Evolutionary conservation across 2,113 vertebrate species (phyloP).

Genomic region (Hyaena hyaena): DNA sequence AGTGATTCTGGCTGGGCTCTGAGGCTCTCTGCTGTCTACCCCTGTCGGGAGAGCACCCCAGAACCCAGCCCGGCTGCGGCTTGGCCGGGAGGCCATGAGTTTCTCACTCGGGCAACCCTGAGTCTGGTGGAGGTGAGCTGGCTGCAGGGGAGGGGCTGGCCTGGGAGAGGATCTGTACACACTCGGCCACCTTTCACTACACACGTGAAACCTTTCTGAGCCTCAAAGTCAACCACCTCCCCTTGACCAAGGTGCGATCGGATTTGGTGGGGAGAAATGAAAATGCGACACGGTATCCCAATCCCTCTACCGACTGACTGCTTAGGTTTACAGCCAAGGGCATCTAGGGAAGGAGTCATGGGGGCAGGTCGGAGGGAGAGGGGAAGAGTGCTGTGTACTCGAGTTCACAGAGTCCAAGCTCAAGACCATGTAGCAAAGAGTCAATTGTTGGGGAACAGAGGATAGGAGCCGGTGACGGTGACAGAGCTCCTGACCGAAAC

Average conservation of each 20-base stretch:
- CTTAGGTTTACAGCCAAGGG: background rate
- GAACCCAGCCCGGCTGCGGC: background rate
- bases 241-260: background rate
- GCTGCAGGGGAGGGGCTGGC: background rate
- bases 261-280: background rate
- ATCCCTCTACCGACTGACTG: background rate
- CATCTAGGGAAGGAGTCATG: background rate
- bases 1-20: fast-evolving
- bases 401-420: background rate
- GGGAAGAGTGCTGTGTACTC: background rate
- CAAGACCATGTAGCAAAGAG: background rate
- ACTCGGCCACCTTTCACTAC: background rate
- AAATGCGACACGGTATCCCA: background rate
- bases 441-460: background rate
- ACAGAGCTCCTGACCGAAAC: background rate
- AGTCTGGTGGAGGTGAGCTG: background rate
- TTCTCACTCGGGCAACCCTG: background rate
- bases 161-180: background rate
- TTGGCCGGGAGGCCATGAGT: background rate
- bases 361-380: background rate
- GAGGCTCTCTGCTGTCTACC: fast-evolving
- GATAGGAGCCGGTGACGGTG: background rate
- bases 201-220: background rate
- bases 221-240: background rate
- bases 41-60: background rate